phyloP scores from a whole-genome alignment of 2,797 vertebrate species.

The Smutsia temminckii region DNA sequence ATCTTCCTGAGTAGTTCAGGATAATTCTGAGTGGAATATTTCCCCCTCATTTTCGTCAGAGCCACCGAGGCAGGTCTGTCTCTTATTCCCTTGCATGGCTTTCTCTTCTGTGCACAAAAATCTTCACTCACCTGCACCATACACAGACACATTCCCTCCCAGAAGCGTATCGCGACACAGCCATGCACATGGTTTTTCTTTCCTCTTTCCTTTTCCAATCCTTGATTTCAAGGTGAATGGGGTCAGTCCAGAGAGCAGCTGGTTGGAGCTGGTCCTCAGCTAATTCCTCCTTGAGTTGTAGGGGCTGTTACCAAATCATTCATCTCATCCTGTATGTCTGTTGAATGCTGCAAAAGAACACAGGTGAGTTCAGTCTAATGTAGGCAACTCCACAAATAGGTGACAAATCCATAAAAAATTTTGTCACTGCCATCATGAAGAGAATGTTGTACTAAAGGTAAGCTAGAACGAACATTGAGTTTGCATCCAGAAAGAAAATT shows the following conservation, averaged over 20 bases:
- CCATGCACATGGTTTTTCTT: not conserved
- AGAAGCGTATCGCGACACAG: not conserved
- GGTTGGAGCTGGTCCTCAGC: not conserved
- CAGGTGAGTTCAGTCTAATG: not conserved
- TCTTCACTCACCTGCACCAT: not conserved
- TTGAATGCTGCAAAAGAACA: slow-evolving; percentile 32
- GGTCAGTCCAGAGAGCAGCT: not conserved
- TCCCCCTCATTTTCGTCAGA: not conserved
- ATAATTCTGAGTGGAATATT: not conserved
- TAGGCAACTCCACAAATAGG: not conserved
- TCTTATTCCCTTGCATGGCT: not conserved
- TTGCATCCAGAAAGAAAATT: not conserved
- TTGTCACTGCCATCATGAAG: not conserved
- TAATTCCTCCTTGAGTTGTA: not conserved
- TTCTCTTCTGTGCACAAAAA: not conserved
- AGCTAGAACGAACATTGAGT: not conserved
- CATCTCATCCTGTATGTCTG: not conserved
- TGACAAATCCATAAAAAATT: not conserved
- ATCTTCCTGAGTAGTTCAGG: not conserved
- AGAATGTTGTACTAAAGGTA: not conserved
- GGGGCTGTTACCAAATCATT: slow-evolving; percentile 19
- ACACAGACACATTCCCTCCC: not conserved
- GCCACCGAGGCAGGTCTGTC: not conserved
- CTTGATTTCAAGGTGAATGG: slow-evolving; percentile 13
- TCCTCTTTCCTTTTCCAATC: not conserved